A percentile compares a stretch with the other conserved stretches of the same genome.
Conservation (phyloP, 2,113 vertebrate species). For the Hoplias malabaricus region DNA sequence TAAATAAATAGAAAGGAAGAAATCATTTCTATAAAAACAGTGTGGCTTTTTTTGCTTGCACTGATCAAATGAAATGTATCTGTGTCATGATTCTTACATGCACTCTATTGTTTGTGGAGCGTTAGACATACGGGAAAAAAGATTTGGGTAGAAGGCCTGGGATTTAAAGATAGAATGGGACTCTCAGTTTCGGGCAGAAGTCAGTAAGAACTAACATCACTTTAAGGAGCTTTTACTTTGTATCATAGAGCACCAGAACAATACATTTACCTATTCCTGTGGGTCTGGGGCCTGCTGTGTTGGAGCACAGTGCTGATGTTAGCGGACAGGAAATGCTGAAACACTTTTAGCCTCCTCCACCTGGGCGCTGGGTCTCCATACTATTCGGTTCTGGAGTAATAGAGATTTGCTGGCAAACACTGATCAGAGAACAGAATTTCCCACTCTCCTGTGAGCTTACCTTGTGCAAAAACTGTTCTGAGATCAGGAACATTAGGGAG, state of each 20-base stretch:
- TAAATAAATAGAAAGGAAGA: no score
- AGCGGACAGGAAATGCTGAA: conserved; percentile 8
- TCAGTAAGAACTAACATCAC: background rate
- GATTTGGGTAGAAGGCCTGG: background rate
- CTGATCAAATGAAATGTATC: no score
- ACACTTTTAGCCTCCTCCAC: conserved; percentile 19
- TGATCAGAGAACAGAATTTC: conserved; percentile 5
- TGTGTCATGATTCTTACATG: no score
- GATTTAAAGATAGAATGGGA: no score
- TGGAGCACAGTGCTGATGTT: background rate
- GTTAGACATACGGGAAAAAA: no score
- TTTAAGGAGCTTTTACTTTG: background rate
- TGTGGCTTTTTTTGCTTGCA: no score
- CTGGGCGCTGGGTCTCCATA: background rate
- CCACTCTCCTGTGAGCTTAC: background rate
- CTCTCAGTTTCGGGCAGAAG: no score
- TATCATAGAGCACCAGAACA: background rate
- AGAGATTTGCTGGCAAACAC: background rate
- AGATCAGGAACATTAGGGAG: background rate
- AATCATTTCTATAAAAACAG: no score
- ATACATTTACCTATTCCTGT: background rate
- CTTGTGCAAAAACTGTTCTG: background rate
- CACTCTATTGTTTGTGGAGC: no score
- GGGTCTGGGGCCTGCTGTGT: background rate
- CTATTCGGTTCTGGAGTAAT: background rate